Conservation (phyloP, 1,140 invertebrate genomes). For the Zeugodacus cucurbitae region DNA sequence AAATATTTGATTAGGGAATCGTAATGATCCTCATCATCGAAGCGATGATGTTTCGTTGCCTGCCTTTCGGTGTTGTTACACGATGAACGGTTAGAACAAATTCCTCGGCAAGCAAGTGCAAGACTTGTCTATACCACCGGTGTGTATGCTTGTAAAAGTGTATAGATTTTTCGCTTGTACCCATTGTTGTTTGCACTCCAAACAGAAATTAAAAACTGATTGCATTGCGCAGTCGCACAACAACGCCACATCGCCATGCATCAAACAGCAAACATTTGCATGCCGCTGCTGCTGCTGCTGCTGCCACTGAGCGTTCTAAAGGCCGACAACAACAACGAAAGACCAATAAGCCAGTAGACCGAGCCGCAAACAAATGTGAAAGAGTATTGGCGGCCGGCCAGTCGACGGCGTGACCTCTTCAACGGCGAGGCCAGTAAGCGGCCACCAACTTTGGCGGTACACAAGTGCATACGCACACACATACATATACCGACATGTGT, state of each 20-base stretch:
- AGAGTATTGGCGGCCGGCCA: background rate
- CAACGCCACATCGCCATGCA: background rate
- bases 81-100: background rate
- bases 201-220: slow-evolving; percentile 34
- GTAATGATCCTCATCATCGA: slow-evolving; percentile 34
- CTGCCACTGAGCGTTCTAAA: slow-evolving; percentile 17
- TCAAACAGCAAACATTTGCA: slow-evolving; percentile 28
- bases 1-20: slow-evolving; percentile 33
- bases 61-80: background rate
- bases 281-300: background rate
- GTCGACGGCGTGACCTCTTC: background rate
- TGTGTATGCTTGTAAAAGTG: background rate
- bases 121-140: background rate
- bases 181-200: background rate
- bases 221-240: background rate
- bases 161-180: background rate
- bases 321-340: background rate
- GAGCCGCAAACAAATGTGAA: background rate
- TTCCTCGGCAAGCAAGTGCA: background rate
- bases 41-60: background rate
- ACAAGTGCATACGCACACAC: background rate
- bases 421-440: background rate
- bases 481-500: background rate
- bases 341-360: slow-evolving; percentile 30
- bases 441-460: background rate